A percentile compares a stretch with the other conserved stretches of the same genome.
These are phyloP conservation scores for Erebia aethiops DNA, from an alignment of 2,888 invertebrate genomes.

Conservation along the genomic window DNA sequence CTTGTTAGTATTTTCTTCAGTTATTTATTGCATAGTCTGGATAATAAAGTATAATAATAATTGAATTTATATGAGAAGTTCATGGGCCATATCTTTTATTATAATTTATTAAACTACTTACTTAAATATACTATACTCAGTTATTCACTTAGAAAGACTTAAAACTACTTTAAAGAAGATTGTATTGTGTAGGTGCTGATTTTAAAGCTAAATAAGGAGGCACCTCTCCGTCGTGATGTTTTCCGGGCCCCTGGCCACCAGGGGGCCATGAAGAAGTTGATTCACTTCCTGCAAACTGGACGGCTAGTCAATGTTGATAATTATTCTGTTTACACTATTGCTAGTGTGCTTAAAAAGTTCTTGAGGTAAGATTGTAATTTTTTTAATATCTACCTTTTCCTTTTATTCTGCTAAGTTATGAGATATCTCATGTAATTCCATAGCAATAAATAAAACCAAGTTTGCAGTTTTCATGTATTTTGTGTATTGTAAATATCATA, in stretches of 20 bases:
- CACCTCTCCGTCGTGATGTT: conserved; percentile 95
- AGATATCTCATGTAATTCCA: too few species aligned
- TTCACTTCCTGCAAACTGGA: conserved; percentile 95
- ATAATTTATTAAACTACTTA: too few species aligned
- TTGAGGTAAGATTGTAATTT: conserved; percentile 76
- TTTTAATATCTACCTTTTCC: too few species aligned
- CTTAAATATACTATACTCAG: too few species aligned
- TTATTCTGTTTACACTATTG: conserved; percentile 98
- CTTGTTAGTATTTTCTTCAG: conserved; percentile 85
- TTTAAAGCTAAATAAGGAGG: conserved; percentile 96
- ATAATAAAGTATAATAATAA: neutral
- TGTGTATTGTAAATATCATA: too few species aligned
- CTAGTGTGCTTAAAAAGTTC: conserved; percentile 99
- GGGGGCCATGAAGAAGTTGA: conserved; percentile 96
- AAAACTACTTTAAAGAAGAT: neutral
- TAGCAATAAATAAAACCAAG: too few species aligned
- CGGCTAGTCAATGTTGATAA: conserved; percentile 96
- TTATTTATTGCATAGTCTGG: neutral
- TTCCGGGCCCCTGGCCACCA: conserved; percentile 98
- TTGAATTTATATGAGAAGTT: neutral
- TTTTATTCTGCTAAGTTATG: too few species aligned
- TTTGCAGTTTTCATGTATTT: too few species aligned
- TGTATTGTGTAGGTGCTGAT: conserved; percentile 88
- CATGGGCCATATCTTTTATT: too few species aligned
- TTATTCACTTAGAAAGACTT: too few species aligned